These are phyloP conservation scores for Cydia amplana DNA, from an alignment of 1,140 invertebrate species.

Conservation along the genomic window DNA sequence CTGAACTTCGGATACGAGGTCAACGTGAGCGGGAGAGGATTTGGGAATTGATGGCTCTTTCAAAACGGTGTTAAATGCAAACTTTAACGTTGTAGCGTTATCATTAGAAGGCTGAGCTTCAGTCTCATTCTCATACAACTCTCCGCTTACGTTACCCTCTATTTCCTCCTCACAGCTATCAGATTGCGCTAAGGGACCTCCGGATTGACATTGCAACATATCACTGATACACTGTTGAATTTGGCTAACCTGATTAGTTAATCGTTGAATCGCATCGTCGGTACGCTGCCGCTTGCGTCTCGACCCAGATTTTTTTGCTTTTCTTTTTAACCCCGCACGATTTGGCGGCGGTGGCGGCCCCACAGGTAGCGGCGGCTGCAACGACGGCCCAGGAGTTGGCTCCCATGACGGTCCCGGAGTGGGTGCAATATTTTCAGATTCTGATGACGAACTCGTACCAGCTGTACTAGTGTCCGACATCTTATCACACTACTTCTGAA, in stretches of 20 bases:
- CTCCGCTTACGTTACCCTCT: slow-evolving; percentile 11
- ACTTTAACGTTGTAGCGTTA: background rate
- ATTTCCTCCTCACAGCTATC: background rate
- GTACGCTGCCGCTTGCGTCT: background rate
- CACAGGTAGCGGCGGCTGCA: no score
- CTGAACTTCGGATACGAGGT: background rate
- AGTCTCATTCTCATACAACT: background rate
- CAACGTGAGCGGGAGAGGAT: slow-evolving; percentile 7
- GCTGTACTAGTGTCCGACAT: background rate
- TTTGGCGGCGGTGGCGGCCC: background rate
- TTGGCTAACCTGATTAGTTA: background rate
- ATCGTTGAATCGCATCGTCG: background rate
- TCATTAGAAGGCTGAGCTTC: background rate
- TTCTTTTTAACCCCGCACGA: background rate
- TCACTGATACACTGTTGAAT: background rate
- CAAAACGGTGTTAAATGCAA: slow-evolving; percentile 13
- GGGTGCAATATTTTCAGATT: background rate
- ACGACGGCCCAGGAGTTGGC: no score
- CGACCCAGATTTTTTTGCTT: background rate
- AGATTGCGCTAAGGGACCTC: background rate
- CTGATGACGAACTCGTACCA: background rate
- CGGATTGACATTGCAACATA: background rate
- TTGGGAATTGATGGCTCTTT: slow-evolving; percentile 20
- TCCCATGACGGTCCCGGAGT: background rate
- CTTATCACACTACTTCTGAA: no score